Conservation (phyloP, 2,888 invertebrate genomes). For the Linnaemya tessellans region DNA sequence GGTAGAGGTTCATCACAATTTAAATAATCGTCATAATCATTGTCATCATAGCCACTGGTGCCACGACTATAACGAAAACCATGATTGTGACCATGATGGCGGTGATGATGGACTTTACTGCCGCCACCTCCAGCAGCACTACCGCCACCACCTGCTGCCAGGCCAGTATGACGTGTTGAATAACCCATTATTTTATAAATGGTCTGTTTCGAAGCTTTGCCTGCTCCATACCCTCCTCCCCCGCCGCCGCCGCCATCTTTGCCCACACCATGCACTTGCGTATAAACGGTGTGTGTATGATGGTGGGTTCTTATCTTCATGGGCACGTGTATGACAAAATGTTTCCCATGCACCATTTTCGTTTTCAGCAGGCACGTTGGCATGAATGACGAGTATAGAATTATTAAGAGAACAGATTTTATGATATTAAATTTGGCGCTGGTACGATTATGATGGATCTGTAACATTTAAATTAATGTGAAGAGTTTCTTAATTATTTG, state of each 20-base stretch:
- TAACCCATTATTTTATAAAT: conserved; percentile 83
- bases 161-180: conserved; percentile 84
- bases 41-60: conserved; percentile 72
- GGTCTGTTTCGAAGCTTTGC: conserved; percentile 81
- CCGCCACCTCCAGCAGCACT: conserved; percentile 77
- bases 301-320: conserved; percentile 90
- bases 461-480: conserved; percentile 59
- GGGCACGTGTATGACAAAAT: conserved; percentile 91
- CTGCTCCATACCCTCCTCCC: conserved; percentile 53
- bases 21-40: conserved; percentile 77
- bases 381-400: conserved; percentile 63
- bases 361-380: conserved; percentile 60
- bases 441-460: conserved; percentile 45
- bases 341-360: conserved; percentile 84
- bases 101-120: conserved; percentile 71
- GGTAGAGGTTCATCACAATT: conserved; percentile 74
- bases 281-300: conserved; percentile 88
- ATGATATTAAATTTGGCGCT: conserved; percentile 48
- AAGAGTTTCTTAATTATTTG: conserved; percentile 22
- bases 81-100: conserved; percentile 79
- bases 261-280: conserved; percentile 87
- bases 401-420: conserved; percentile 61
- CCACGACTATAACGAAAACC: conserved; percentile 38
- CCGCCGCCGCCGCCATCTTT: conserved; percentile 78
- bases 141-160: conserved; percentile 79